A percentile compares a stretch with the other conserved stretches of the same genome.
These are phyloP conservation scores for Mercenaria mercenaria DNA, from an alignment of 1,140 invertebrate species.

Conservation along the genomic window DNA sequence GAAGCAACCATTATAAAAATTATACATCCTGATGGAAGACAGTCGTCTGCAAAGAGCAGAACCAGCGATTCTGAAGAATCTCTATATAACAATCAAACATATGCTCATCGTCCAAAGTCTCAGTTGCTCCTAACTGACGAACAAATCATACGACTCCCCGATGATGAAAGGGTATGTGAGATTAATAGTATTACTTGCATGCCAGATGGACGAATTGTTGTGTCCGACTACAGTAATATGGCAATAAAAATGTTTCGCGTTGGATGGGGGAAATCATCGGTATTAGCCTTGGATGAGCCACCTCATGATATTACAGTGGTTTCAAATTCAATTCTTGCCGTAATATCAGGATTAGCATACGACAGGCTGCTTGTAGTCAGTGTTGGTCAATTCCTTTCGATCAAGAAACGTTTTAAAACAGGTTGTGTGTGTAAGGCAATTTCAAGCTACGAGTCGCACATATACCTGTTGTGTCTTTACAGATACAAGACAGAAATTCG, in stretches of 20 bases:
- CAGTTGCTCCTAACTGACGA: constrained; percentile 1
- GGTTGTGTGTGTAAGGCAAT: constrained; percentile 35
- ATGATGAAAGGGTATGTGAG: constrained; percentile 7
- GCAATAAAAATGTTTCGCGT: constrained; percentile 30
- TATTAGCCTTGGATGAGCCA: not conserved
- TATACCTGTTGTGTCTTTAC: constrained; percentile 39
- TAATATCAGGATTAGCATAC: constrained; percentile 22
- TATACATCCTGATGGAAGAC: not conserved
- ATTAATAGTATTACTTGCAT: constrained; percentile 51
- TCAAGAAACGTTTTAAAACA: constrained; percentile 37
- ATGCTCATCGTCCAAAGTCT: not conserved
- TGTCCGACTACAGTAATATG: constrained; percentile 44
- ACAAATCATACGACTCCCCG: not conserved
- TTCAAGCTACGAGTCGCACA: not conserved
- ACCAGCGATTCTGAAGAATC: not conserved
- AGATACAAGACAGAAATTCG: constrained; percentile 40
- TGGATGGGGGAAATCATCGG: not conserved
- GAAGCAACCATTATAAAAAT: not conserved
- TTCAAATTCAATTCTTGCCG: constrained; percentile 33
- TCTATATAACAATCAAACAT: constrained; percentile 18
- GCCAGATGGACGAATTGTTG: constrained; percentile 53
- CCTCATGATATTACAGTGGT: constrained; percentile 32
- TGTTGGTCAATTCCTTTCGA: constrained; percentile 23
- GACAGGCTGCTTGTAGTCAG: constrained; percentile 24
- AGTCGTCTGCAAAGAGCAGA: constrained; percentile 31